A percentile compares a stretch with the other conserved stretches of the same genome.
phyloP scores from a whole-genome alignment of 2,797 vertebrate species.

The Columba guinea region DNA sequence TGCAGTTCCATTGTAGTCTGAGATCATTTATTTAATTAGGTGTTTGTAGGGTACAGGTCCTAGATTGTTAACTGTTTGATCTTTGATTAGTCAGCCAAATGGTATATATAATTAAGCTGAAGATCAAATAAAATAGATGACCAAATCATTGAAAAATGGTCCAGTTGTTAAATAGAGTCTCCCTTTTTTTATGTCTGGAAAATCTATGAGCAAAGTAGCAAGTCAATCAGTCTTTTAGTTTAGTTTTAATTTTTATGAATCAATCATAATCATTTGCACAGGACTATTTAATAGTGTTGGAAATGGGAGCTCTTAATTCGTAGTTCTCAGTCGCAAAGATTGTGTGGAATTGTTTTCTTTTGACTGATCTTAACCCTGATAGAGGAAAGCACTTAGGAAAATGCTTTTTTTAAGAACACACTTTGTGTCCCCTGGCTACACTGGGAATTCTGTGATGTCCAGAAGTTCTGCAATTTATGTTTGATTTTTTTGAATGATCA shows the following conservation, averaged over 20 bases:
- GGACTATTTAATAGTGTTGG: not conserved
- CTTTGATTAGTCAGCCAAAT: constrained; percentile 47
- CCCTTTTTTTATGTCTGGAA: not conserved
- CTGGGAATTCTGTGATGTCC: not conserved
- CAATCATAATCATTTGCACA: not conserved
- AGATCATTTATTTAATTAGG: constrained; percentile 38
- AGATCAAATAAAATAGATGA: constrained; percentile 24
- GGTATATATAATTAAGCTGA: constrained; percentile 18
- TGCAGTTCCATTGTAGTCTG: not conserved
- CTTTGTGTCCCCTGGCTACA: not conserved
- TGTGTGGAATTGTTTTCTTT: constrained; percentile 7
- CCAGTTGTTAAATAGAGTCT: not conserved
- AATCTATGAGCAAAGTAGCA: not conserved
- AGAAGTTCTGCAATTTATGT: not conserved
- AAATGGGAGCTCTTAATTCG: not conserved
- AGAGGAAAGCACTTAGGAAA: constrained; percentile 2
- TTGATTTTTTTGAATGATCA: not conserved
- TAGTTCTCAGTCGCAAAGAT: not conserved
- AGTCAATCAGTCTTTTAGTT: not conserved
- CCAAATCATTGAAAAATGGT: not conserved
- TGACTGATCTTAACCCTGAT: not conserved
- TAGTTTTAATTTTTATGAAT: not conserved
- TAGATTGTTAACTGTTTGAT: constrained; percentile 48
- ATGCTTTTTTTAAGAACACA: not conserved
- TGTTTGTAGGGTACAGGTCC: constrained; percentile 2